Base-by-base conservation (phyloP, 2,797 vertebrate genomes). In the Columba guinea region DNA sequence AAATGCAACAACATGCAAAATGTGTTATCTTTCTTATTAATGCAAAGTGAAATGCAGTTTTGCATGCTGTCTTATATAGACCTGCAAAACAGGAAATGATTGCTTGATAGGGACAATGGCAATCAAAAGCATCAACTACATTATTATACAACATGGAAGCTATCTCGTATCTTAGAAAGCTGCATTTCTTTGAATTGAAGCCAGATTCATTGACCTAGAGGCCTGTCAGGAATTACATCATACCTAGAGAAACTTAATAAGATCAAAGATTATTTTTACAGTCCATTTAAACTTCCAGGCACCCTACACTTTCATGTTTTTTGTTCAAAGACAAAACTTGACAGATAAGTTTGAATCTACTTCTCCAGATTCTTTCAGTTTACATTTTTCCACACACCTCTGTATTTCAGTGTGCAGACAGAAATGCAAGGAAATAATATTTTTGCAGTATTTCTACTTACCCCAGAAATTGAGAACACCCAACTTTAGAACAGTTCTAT, bases 21-120 rank as follows among this genome's bases (percentile, higher is more conserved):
- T 39, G 53, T 48, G 84, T 95, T 96, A 96, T 97, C 94, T 94
- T 95, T 91, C 49, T 64, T 78, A 94, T 92, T 95, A 95, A 95
- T 97, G 90, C 92, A 93, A 94, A 96, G 74, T 44, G 87, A 92
- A 97, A 95, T 80, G 53, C 68, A 78, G 71, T 89, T 96, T 94
- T 93, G 68, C 95, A 93, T 91, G 64, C 75, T 92, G 92, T 93
- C 71, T 74, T 68, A 74, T 2, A 83, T 7, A 94, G 79, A 95
- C 85, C 94, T 95, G 62, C 5, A 11, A 87, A 95, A 89, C 56
- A 89, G 82, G 82, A 94, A 94, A 90, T 48, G 76, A 92, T 92
- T 95, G 78, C 26, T 83, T 83, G 87, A 94, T 87, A 90, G 58
- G 68, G 27, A 93, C 89, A 95, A 93, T 70, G 79, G 65, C 55